Percentiles rank a stretch among this genome's conserved stretches.
phyloP scores from a whole-genome alignment of 2,113 vertebrate genomes.

The Anser brachyrhynchus region DNA sequence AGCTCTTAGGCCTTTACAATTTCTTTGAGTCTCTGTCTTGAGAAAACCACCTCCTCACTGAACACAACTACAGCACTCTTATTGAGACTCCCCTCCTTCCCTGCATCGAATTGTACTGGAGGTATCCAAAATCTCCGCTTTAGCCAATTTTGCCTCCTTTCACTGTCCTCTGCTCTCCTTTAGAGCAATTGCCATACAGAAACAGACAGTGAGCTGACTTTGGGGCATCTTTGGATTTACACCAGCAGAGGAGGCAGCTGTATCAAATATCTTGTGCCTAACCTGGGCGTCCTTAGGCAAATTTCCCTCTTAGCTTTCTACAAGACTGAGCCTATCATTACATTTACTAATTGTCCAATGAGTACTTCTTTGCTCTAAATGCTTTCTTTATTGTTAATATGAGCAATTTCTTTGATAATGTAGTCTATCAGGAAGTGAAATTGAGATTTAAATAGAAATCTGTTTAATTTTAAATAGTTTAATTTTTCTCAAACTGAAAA shows the following conservation, averaged over 20 bases:
- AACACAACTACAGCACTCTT: neutral
- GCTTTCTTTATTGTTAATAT: slow-evolving; percentile 27
- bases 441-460: slow-evolving; percentile 52
- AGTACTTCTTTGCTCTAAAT: neutral
- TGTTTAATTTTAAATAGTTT: slow-evolving; percentile 39
- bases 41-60: neutral
- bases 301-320: neutral
- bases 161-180: neutral
- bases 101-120: fast-evolving
- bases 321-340: neutral
- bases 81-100: neutral
- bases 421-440: slow-evolving; percentile 7
- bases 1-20: neutral
- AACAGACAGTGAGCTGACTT: neutral
- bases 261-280: neutral
- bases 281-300: neutral
- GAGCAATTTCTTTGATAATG: slow-evolving; percentile 23
- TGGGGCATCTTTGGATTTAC: neutral
- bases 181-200: neutral
- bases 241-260: neutral
- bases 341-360: slow-evolving; percentile 7
- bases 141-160: neutral
- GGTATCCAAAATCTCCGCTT: neutral
- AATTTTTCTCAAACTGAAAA: slow-evolving; percentile 41
- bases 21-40: neutral